These are phyloP conservation scores for Mnemiopsis leidyi DNA, from an alignment of 37 sponge, comb jelly and placozoan species.

Conservation along the genomic window DNA sequence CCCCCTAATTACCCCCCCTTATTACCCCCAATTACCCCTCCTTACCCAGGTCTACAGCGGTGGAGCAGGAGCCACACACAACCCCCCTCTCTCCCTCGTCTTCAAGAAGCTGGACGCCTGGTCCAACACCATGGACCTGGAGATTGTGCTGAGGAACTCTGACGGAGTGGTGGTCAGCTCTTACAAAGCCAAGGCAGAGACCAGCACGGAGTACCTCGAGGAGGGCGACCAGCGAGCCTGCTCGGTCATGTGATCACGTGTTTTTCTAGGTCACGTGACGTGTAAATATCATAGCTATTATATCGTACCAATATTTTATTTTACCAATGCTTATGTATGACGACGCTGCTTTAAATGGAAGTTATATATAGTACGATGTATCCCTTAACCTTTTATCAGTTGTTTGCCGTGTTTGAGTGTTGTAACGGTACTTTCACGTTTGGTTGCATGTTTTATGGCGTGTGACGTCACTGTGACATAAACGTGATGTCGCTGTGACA, in stretches of 20 bases:
- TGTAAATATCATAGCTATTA: not conserved
- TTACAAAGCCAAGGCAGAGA: constrained; percentile 48
- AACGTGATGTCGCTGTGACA: not conserved
- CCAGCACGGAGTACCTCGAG: constrained; percentile 37
- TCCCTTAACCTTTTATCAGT: constrained; percentile 29
- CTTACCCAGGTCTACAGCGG: constrained; percentile 6
- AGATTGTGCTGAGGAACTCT: constrained; percentile 1
- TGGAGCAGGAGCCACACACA: constrained; percentile 9
- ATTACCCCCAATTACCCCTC: not conserved
- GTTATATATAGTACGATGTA: not conserved
- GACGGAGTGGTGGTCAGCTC: constrained; percentile 7
- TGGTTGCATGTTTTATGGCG: not conserved
- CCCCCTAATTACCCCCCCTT: not conserved
- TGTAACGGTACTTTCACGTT: not conserved
- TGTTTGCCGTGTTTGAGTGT: not conserved
- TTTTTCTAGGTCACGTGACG: not conserved
- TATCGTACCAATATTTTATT: not conserved
- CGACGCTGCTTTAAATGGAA: too few relatives aligned
- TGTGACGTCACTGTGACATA: not conserved
- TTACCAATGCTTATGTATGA: not conserved
- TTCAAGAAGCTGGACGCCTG: constrained; percentile 50
- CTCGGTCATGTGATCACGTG: constrained; percentile 26
- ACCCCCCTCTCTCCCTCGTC: constrained; percentile 15
- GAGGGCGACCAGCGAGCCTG: constrained; percentile 23
- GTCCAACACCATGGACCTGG: constrained; percentile 12